Conservation (phyloP, 2,113 vertebrate genomes). For the Neotoma lepida region DNA sequence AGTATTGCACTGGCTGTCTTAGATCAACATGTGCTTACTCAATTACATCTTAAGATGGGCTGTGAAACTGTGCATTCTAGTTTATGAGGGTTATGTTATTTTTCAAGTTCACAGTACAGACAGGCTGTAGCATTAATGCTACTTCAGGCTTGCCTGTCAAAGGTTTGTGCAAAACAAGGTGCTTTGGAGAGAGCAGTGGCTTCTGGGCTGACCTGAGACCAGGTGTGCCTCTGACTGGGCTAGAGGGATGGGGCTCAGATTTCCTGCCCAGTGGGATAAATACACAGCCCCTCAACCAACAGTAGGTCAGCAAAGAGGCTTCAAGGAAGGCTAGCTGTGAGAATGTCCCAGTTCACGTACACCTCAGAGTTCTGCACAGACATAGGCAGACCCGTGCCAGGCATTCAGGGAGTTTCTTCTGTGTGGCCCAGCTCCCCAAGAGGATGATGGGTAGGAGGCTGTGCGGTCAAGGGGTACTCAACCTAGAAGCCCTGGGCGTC, state of each 20-base stretch:
- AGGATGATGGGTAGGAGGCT: not conserved
- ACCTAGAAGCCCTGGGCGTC: conserved; percentile 57
- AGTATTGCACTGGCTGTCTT: not conserved
- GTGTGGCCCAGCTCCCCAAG: conserved; percentile 51
- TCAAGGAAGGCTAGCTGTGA: not conserved
- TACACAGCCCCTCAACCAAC: conserved; percentile 4
- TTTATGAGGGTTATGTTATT: not conserved
- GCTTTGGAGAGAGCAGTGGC: not conserved
- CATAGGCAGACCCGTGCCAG: conserved; percentile 58
- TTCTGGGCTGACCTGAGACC: not conserved
- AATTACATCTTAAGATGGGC: conserved; percentile 2
- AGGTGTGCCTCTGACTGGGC: not conserved
- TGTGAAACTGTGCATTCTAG: not conserved
- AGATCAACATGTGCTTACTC: not conserved
- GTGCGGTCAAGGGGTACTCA: accelerated
- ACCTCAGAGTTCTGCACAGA: conserved; percentile 71
- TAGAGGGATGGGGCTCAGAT: too few relatives aligned
- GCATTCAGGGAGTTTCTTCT: conserved; percentile 56
- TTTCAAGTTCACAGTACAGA: not conserved
- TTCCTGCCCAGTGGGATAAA: not conserved
- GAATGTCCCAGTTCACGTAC: conserved; percentile 42
- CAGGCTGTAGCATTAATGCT: too few relatives aligned
- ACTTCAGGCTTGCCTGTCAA: not conserved
- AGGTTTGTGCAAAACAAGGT: not conserved
- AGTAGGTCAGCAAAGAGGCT: conserved; percentile 41